Percentiles rank a stretch among this genome's conserved stretches.
These are phyloP conservation scores for Athetis lepigone DNA, from an alignment of 2,888 invertebrate genomes.

Conservation along the genomic window DNA sequence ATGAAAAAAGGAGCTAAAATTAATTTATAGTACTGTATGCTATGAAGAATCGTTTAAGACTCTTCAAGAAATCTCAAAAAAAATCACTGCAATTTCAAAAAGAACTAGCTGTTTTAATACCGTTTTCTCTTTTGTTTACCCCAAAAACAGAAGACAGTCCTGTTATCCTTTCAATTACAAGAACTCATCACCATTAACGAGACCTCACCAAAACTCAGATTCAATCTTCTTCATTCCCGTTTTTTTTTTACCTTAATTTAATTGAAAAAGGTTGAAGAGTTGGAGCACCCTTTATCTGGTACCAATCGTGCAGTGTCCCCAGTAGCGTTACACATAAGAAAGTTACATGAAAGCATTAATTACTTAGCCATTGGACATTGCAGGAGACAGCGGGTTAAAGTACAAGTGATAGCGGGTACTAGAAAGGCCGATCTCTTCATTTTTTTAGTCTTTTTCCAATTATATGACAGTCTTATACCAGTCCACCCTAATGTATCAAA, in stretches of 20 bases:
- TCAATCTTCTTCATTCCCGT: constrained; percentile 25
- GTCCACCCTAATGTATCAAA: too few species aligned
- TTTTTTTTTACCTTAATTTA: constrained; percentile 56
- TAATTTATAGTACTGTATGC: too few species aligned
- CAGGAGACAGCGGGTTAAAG: constrained; percentile 53
- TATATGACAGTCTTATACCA: too few species aligned
- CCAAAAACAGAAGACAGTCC: not conserved
- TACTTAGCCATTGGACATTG: constrained; percentile 80
- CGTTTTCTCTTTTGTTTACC: not conserved
- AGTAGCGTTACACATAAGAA: constrained; percentile 74
- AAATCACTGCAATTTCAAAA: not conserved
- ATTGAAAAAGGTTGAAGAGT: constrained; percentile 52
- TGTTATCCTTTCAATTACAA: constrained; percentile 27
- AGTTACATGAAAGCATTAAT: constrained; percentile 83
- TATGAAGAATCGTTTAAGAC: not conserved
- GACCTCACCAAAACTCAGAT: constrained; percentile 26
- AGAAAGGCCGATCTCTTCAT: not conserved
- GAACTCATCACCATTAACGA: constrained; percentile 35
- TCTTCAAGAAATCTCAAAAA: not conserved
- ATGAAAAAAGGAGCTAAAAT: too few species aligned
- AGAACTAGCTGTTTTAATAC: not conserved
- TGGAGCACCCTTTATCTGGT: constrained; percentile 62
- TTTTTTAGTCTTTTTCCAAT: too few species aligned
- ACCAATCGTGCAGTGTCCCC: constrained; percentile 69
- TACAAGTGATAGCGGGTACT: constrained; percentile 33